Base-by-base conservation (phyloP, 2,797 vertebrate genomes). In the Sebastes minor region DNA sequence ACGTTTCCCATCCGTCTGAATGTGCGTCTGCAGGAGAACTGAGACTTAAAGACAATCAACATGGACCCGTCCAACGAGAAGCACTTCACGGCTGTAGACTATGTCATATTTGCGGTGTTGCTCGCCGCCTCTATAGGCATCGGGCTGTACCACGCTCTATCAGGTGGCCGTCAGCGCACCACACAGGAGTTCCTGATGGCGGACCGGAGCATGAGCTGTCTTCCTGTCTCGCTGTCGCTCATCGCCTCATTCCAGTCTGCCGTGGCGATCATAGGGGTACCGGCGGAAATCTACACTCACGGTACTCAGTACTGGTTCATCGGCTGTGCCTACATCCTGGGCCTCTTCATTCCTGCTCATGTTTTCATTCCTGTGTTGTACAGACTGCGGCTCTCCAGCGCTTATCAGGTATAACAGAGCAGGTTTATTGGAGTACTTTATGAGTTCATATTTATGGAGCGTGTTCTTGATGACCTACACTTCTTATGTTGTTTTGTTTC, bases 221-320 rank as follows among this genome's bases (percentile, higher is more conserved):
- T 99, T 11, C 98, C 98, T 0, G 95, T 99, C 2, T 95, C 98
- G 0, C 94, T 99, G 18, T 99, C 98, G 1, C 92, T 99, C 63
- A 95, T 99, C 76, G 98, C 98, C 80, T 97, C 97, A 18, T 99
- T 99, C 94, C 98, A 99, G 95, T 99, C 98, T 0, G 98, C 98
- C 0, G 97, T 99, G 89, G 98, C 98, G 38, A 96, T 99, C 84
- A 93, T 99, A 62, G 98, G 98, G 0, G 97, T 96, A 2, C 98
- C 98, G 0, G 94, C 95, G 0, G 98, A 99, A 90, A 96, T 99
- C 89, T 99, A 96, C 88, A 87, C 80, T 1, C 95, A 95, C 1
- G 98, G 98, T 20, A 99, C 98, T 0, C 96, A 98, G 94, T 99
- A 99, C 86, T 99, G 98, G 98, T 99, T 99, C 92, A 96, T 99